Conservation (phyloP, 1,140 invertebrate species). For the Apis cerana region DNA sequence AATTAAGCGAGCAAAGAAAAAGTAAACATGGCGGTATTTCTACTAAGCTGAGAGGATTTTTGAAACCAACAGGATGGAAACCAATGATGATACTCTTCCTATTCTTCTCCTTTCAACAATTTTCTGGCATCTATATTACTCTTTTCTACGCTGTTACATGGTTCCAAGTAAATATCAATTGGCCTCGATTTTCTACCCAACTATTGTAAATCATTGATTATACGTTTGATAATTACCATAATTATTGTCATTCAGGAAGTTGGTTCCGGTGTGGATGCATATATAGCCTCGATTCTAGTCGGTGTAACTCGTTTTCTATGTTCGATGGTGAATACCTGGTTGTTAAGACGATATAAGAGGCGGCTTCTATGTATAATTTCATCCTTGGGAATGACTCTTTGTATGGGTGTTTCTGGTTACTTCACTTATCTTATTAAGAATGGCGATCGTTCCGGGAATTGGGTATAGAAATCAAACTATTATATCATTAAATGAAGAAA, state of each 20-base stretch:
- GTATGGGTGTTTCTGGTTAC: slow-evolving; percentile 81
- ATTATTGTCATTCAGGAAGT: slow-evolving; percentile 74
- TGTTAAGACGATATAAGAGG: slow-evolving; percentile 80
- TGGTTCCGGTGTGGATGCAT: slow-evolving; percentile 79
- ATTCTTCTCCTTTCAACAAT: slow-evolving; percentile 84
- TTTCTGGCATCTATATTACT: slow-evolving; percentile 85
- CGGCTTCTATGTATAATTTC: slow-evolving; percentile 81
- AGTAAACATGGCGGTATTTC: slow-evolving; percentile 68
- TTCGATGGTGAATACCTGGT: slow-evolving; percentile 82
- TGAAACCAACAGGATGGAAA: slow-evolving; percentile 83
- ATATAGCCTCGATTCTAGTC: slow-evolving; percentile 83
- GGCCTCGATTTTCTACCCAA: not conserved
- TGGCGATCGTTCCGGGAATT: slow-evolving; percentile 68
- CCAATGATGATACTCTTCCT: slow-evolving; percentile 82
- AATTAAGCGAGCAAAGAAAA: slow-evolving; percentile 71
- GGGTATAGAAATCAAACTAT: slow-evolving; percentile 38
- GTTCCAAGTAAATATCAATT: slow-evolving; percentile 77
- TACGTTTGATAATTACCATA: not conserved
- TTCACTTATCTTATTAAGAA: slow-evolving; percentile 79
- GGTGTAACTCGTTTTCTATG: slow-evolving; percentile 85
- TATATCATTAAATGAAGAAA: not conserved
- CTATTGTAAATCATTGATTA: not conserved
- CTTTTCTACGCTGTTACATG: slow-evolving; percentile 87
- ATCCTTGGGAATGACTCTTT: slow-evolving; percentile 80
- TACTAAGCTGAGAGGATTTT: slow-evolving; percentile 76